phyloP scores from a whole-genome alignment of 2,888 invertebrate species.

The Caenorhabditis imperialis region DNA sequence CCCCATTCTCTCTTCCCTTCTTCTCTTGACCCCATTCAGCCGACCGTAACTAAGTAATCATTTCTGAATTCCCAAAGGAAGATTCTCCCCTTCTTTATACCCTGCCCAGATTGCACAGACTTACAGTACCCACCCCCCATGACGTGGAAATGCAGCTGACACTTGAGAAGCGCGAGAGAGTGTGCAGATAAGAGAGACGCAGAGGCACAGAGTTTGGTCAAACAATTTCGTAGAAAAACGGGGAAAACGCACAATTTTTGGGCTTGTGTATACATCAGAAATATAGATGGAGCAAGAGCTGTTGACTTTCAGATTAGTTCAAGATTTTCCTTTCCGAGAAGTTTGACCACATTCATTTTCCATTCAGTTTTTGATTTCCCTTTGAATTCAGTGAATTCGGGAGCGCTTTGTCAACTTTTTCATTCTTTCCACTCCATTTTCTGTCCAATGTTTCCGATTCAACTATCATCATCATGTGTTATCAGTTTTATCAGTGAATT shows the following conservation, averaged over 20 bases:
- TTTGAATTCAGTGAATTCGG: too few relatives aligned
- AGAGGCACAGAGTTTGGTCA: conserved; percentile 21
- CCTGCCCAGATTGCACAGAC: conserved; percentile 1
- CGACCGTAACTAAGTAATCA: conserved; percentile 27
- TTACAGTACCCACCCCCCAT: neutral
- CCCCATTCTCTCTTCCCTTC: neutral
- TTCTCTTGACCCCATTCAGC: conserved; percentile 41
- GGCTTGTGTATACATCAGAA: neutral
- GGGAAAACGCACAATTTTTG: neutral
- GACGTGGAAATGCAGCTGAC: neutral
- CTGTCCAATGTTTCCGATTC: too few relatives aligned
- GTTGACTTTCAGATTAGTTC: conserved; percentile 18
- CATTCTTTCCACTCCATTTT: too few relatives aligned
- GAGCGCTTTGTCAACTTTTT: too few relatives aligned
- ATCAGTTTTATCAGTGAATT: too few relatives aligned
- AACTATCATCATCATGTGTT: too few relatives aligned
- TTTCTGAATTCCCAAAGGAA: neutral
- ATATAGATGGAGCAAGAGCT: neutral
- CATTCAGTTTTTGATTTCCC: too few relatives aligned
- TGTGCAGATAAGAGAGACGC: conserved; percentile 1
- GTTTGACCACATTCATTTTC: too few relatives aligned
- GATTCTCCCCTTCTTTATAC: conserved; percentile 1
- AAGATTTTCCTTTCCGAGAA: too few relatives aligned
- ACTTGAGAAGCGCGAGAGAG: conserved; percentile 9
- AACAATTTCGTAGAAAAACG: conserved; percentile 10